Conservation (phyloP, 1,140 invertebrate species). For the Babylonia areolata region DNA sequence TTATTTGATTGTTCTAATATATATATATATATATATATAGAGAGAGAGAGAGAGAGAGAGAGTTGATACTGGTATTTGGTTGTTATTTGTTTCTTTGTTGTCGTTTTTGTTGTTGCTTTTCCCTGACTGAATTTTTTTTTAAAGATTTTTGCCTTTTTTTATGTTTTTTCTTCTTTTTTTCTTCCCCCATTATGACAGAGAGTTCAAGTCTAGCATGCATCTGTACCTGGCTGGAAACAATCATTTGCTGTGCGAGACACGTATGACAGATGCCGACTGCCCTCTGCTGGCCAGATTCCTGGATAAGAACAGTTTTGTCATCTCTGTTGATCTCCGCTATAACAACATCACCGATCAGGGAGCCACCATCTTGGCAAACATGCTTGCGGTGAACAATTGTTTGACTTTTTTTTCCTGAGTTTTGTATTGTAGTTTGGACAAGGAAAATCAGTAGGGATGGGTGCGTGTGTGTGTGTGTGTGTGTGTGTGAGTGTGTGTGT, state of each 20-base stretch:
- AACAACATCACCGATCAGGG: conserved; percentile 74
- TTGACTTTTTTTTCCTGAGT: background rate
- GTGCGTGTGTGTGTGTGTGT: conserved; percentile 43
- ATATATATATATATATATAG: too few species aligned
- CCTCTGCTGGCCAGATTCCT: conserved; percentile 67
- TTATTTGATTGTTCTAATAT: too few species aligned
- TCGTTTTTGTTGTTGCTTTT: too few species aligned
- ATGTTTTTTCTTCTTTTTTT: background rate
- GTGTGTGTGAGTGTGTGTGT: too few species aligned
- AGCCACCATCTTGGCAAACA: conserved; percentile 59
- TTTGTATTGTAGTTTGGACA: conserved; percentile 63
- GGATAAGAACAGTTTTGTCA: conserved; percentile 68
- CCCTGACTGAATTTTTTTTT: too few species aligned
- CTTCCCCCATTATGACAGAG: conserved; percentile 39
- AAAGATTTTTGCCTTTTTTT: background rate
- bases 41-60: too few species aligned
- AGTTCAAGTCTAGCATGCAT: conserved; percentile 67
- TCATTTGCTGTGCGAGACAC: conserved; percentile 66
- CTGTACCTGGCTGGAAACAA: conserved; percentile 75
- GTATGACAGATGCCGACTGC: conserved; percentile 69
- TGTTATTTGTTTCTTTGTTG: too few species aligned
- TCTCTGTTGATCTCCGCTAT: conserved; percentile 72
- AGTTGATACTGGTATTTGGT: too few species aligned
- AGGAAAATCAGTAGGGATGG: too few species aligned
- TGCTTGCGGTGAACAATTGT: conserved; percentile 61